Evolutionary conservation across 2,113 vertebrate species (phyloP).

Genomic region (Lutjanus erythropterus): DNA sequence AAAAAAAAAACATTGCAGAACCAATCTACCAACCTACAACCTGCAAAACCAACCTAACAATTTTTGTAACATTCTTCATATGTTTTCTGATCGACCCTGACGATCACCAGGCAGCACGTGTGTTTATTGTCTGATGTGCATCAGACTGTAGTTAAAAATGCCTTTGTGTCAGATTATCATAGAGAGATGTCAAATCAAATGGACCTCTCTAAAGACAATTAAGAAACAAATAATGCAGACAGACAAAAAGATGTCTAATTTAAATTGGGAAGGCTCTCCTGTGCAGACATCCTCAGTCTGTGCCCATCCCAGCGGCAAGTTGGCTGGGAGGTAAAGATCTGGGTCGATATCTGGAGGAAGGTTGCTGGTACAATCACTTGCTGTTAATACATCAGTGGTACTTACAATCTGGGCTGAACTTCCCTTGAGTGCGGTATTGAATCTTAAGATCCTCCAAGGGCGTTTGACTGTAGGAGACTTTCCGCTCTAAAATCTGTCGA

Average conservation of each 20-base stretch:
- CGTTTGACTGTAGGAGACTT: neutral
- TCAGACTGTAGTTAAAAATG: neutral
- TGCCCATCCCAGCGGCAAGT: neutral
- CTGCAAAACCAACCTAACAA: too few relatives aligned
- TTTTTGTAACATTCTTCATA: neutral
- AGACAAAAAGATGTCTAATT: neutral
- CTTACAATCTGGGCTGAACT: slow-evolving; percentile 15
- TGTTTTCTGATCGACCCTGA: too few relatives aligned
- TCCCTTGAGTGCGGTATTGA: slow-evolving; percentile 25
- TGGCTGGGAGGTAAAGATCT: neutral
- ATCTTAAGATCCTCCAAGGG: slow-evolving; percentile 21
- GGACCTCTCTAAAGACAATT: neutral
- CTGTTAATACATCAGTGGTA: slow-evolving; percentile 40
- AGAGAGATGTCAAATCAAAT: neutral
- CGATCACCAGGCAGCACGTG: neutral
- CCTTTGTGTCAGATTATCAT: neutral
- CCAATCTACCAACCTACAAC: too few relatives aligned
- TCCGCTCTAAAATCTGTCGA: slow-evolving; percentile 2
- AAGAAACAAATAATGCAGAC: neutral
- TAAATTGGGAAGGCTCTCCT: neutral
- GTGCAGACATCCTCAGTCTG: neutral
- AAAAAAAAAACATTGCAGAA: too few relatives aligned
- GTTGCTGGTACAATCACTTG: slow-evolving; percentile 20
- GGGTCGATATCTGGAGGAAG: slow-evolving; percentile 28
- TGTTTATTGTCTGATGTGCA: neutral